phyloP scores from a whole-genome alignment of 2,888 invertebrate genomes.

The Dolichomitus sp. region DNA sequence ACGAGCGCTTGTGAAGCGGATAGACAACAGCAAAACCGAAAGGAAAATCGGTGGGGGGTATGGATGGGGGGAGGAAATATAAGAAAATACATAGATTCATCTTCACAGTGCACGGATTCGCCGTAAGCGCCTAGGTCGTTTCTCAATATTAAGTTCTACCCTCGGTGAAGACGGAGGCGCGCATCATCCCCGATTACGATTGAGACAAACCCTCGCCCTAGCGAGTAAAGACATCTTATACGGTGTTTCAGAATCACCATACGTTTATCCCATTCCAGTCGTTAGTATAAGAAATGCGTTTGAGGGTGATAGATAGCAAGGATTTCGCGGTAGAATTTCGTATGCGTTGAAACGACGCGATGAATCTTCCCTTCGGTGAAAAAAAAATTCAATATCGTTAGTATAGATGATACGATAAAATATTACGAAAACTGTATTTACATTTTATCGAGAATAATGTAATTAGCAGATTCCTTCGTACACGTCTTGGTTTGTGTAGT shows the following conservation, averaged over 20 bases:
- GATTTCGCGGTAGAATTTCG: slow-evolving; percentile 47
- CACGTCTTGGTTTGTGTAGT: background rate
- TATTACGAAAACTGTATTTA: slow-evolving; percentile 19
- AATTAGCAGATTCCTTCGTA: slow-evolving; percentile 43
- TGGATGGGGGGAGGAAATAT: slow-evolving; percentile 27
- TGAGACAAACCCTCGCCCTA: slow-evolving; percentile 49
- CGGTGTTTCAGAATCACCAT: slow-evolving; percentile 60
- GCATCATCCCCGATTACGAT: slow-evolving; percentile 61
- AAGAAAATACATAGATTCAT: slow-evolving; percentile 69
- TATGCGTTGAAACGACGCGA: slow-evolving; percentile 2
- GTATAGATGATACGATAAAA: background rate
- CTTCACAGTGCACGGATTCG: slow-evolving; percentile 69
- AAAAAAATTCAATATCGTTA: slow-evolving; percentile 41
- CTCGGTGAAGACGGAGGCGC: slow-evolving; percentile 53
- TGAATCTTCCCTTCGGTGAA: slow-evolving; percentile 8
- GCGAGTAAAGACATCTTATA: slow-evolving; percentile 52
- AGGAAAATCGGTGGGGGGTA: background rate
- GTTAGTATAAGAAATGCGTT: slow-evolving; percentile 54
- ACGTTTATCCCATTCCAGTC: slow-evolving; percentile 57
- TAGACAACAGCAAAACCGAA: slow-evolving; percentile 42
- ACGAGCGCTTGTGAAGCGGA: slow-evolving; percentile 35
- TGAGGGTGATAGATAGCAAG: slow-evolving; percentile 57
- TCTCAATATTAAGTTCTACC: slow-evolving; percentile 72
- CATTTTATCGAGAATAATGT: slow-evolving; percentile 33
- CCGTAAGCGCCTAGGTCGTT: slow-evolving; percentile 68